Conservation (phyloP, 2,113 vertebrate genomes). For the Barbus barbus region DNA sequence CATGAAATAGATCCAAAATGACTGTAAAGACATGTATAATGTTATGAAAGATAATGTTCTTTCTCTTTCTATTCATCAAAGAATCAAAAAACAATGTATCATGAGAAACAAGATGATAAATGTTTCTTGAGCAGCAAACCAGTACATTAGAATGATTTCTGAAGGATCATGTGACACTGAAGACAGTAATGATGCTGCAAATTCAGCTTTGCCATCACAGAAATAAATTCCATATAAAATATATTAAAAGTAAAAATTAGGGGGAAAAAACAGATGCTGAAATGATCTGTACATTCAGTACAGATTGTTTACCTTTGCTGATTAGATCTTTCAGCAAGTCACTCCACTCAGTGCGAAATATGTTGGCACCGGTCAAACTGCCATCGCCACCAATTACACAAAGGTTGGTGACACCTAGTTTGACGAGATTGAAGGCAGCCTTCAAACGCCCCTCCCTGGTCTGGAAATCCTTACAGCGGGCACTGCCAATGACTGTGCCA, state of each 20-base stretch:
- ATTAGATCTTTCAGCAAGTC: constrained; percentile 82
- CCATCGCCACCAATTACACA: constrained; percentile 96
- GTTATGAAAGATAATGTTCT: not conserved
- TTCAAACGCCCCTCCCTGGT: constrained; percentile 82
- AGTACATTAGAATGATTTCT: too few species aligned
- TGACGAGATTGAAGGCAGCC: constrained; percentile 86
- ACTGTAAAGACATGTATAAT: not conserved
- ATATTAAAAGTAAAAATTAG: not conserved
- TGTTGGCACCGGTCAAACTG: constrained; percentile 91
- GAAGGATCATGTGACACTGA: too few species aligned
- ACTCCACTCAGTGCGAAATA: constrained; percentile 90
- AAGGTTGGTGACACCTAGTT: constrained; percentile 90
- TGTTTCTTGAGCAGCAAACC: too few species aligned
- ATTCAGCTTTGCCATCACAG: too few species aligned
- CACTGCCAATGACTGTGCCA: constrained; percentile 93
- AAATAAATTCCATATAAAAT: not conserved
- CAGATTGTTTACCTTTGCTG: constrained; percentile 72
- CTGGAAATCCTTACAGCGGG: constrained; percentile 88
- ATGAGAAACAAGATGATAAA: too few species aligned
- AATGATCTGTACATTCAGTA: not conserved
- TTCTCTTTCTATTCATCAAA: not conserved
- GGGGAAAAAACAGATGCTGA: too few species aligned
- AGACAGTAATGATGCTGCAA: too few species aligned
- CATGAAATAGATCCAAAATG: not conserved
- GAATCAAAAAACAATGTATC: too few species aligned